Base-by-base conservation (phyloP, 2,113 vertebrate species). In the Haplochromis vanheusdeni region DNA sequence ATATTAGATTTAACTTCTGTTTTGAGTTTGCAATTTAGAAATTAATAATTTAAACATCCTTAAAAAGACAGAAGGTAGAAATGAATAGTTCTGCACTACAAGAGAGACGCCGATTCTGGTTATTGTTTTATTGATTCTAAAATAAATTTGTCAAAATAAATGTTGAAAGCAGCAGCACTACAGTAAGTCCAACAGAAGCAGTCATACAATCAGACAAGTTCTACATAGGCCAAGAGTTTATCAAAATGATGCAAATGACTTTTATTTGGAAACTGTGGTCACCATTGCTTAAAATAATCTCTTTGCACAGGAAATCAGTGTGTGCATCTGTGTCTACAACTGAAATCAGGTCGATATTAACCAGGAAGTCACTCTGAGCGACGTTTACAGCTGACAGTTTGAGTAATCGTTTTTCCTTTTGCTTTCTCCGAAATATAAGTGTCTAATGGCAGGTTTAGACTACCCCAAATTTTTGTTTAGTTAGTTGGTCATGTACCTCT, bases 51-150 rank as follows among this genome's bases (percentile, higher is more conserved):
- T 42, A 42, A 42, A 70, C 3, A 42, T 23, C 37, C 37, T 70
- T 68, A 68, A 68, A 68, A 68, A 5, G 19, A 1, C 0, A 65
- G 17, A 65, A 0, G 11, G 62, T 13, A 37, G 33, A 40, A 40
- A 40, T 13, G 0, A 70, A 14, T 6, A 0, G n/a, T 42, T 70
- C 1, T 0, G 6, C 35, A 42, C 37, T 21, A 70, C 13, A n/a
- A 35, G 58, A 35, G 12, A 23, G 21, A 70, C 1, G 2, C 35
- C 1, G 1, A 58, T 14, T 70, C 33, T 23, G 35, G 4, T 31
- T 16, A 31, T 31, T 4, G 7, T 58, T 33, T 62, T 33, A 17
- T 10, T 62, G 28, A 8, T 33, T 17, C 16, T 6, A 62, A 10
- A 33, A 10, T 33, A 1, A 17, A 45, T 73, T 70, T n/a, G n/a